A percentile compares a stretch with the other conserved stretches of the same genome.
Evolutionary conservation across 2,113 vertebrate genomes (phyloP).

Genomic region (Leptosomus discolor): DNA sequence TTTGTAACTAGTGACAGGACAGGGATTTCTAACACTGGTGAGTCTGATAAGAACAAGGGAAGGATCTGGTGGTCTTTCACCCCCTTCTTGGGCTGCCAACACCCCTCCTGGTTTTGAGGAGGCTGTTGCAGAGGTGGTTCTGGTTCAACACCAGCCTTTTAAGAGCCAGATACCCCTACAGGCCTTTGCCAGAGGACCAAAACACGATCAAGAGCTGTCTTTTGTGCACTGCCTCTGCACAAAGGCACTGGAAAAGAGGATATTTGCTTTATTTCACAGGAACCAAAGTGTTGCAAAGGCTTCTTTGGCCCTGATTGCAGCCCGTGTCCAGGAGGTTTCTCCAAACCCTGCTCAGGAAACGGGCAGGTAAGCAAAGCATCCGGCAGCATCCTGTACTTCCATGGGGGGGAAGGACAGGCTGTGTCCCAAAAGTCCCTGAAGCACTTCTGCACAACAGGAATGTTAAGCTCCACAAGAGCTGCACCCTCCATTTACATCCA

Average conservation of each 20-base stretch:
- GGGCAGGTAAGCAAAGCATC: slow-evolving; percentile 78
- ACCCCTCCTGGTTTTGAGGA: not conserved
- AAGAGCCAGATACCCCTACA: not conserved
- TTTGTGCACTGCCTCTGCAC: not conserved
- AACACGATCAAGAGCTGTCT: not conserved
- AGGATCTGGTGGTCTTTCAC: not conserved
- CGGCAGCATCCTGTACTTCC: not conserved
- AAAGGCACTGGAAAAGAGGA: not conserved
- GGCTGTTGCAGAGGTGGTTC: not conserved
- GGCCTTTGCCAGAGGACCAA: not conserved
- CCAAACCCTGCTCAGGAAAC: slow-evolving; percentile 81
- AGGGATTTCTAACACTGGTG: not conserved
- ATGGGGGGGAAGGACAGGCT: fast-evolving
- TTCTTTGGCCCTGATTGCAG: slow-evolving; percentile 88
- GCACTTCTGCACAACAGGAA: not conserved
- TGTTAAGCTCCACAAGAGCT: not conserved
- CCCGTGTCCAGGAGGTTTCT: slow-evolving; percentile 86
- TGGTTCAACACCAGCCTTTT: not conserved
- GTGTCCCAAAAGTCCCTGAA: not conserved
- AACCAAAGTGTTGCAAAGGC: slow-evolving; percentile 84
- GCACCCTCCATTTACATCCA: not conserved
- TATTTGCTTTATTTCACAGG: slow-evolving; percentile 68
- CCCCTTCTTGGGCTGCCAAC: not conserved
- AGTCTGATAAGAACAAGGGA: not conserved
- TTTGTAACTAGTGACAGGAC: not conserved